Evolutionary conservation across 2,113 vertebrate species (phyloP).

Genomic region (Stegastes partitus): DNA sequence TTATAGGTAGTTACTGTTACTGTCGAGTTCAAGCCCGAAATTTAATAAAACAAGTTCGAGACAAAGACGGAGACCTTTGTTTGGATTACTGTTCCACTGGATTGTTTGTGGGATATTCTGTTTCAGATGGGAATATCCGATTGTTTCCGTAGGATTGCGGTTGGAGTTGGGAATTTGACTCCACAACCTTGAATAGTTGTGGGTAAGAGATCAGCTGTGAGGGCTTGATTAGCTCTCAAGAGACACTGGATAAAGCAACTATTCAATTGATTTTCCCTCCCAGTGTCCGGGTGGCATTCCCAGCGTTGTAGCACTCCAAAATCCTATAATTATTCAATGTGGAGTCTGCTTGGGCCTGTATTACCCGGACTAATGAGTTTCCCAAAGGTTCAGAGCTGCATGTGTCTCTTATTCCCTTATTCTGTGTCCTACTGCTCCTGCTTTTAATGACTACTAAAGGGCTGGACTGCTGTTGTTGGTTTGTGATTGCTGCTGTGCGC

Average conservation of each 20-base stretch:
- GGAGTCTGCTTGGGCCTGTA: conserved; percentile 36
- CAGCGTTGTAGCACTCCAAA: conserved; percentile 61
- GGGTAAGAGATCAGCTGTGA: conserved; percentile 52
- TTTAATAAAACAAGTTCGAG: conserved; percentile 14
- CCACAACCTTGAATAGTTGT: conserved; percentile 66
- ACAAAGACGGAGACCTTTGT: conserved; percentile 19
- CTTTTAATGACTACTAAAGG: conserved; percentile 67
- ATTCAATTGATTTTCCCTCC: conserved; percentile 65
- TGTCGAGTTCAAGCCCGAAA: conserved; percentile 23
- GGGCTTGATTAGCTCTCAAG: conserved; percentile 72
- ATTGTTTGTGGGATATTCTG: conserved; percentile 19
- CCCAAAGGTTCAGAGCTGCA: conserved; percentile 58
- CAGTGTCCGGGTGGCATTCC: conserved; percentile 58
- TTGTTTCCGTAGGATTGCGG: conserved; percentile 37
- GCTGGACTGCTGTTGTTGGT: conserved; percentile 35
- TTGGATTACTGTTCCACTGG: conserved; percentile 21
- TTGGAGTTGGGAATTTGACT: conserved; percentile 41
- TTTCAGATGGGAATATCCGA: conserved; percentile 45
- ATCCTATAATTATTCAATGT: conserved; percentile 71
- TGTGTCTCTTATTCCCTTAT: conserved; percentile 55
- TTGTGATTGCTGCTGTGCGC: conserved; percentile 11
- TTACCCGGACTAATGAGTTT: conserved; percentile 74
- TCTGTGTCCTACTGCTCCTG: conserved; percentile 27
- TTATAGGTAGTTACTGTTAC: conserved; percentile 11
- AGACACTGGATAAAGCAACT: conserved; percentile 64